A percentile compares a stretch with the other conserved stretches of the same genome.
Conservation (phyloP, 2,888 invertebrate genomes). For the Synanthedon myopaeformis region DNA sequence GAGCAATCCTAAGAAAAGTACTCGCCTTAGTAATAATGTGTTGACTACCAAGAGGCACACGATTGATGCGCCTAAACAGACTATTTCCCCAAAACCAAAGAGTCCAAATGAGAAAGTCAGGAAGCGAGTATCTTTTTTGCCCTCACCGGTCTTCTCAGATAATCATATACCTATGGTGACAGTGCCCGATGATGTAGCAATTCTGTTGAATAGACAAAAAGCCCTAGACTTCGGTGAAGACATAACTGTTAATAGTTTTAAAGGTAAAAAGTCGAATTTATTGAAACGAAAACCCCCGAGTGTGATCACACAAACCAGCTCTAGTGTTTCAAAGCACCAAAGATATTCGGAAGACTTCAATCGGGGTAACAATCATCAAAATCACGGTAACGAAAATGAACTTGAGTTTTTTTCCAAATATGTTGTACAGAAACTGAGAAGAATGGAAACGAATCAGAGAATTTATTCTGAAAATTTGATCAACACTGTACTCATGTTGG, state of each 20-base stretch:
- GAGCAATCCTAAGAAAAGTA: constrained; percentile 44
- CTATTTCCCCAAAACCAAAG: constrained; percentile 27
- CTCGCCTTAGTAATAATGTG: constrained; percentile 26
- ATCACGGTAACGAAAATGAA: constrained; percentile 46
- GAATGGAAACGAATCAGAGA: constrained; percentile 62
- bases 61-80: constrained; percentile 23
- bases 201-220: constrained; percentile 61
- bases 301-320: constrained; percentile 24
- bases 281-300: constrained; percentile 29
- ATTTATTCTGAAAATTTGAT: constrained; percentile 64
- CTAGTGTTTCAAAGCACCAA: constrained; percentile 34
- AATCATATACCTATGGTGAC: constrained; percentile 63
- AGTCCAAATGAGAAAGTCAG: constrained; percentile 38
- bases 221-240: constrained; percentile 51
- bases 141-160: constrained; percentile 53
- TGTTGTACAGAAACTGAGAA: constrained; percentile 57
- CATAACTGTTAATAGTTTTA: constrained; percentile 35
- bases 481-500: constrained; percentile 62
- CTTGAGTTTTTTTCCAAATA: constrained; percentile 62
- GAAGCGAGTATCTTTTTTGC: constrained; percentile 56
- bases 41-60: constrained; percentile 42
- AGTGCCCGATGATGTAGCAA: constrained; percentile 63
- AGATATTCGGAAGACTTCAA: constrained; percentile 26
- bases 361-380: constrained; percentile 18
- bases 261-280: constrained; percentile 15